These are phyloP conservation scores for Crotalus adamanteus DNA, from an alignment of 2,797 vertebrate genomes.

Conservation along the genomic window DNA sequence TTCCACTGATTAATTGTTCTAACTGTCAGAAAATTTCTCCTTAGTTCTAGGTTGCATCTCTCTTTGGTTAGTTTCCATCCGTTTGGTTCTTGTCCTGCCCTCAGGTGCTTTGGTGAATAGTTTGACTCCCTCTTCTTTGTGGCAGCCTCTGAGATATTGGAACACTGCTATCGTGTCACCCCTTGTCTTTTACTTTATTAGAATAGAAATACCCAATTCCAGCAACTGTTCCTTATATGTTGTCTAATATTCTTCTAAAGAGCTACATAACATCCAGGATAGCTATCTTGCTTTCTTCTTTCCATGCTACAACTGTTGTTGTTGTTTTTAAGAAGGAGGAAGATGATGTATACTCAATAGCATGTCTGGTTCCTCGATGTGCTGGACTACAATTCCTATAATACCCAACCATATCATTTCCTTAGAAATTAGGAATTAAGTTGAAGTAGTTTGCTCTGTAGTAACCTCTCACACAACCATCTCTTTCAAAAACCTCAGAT, in stretches of 20 bases:
- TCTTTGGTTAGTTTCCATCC: too few relatives aligned
- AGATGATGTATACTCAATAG: too few relatives aligned
- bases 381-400: neutral
- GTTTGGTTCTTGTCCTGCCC: too few relatives aligned
- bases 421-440: neutral
- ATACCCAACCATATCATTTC: neutral
- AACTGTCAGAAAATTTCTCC: too few relatives aligned
- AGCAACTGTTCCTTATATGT: neutral
- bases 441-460: neutral
- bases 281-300: neutral
- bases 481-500: neutral
- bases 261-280: neutral
- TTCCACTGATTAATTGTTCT: too few relatives aligned
- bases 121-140: too few relatives aligned
- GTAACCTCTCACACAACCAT: neutral
- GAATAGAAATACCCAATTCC: too few relatives aligned
- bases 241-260: neutral
- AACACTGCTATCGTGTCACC: too few relatives aligned
- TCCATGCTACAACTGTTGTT: neutral
- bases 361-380: neutral
- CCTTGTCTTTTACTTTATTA: too few relatives aligned
- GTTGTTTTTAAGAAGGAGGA: neutral
- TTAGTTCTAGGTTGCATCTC: too few relatives aligned
- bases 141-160: too few relatives aligned
- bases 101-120: too few relatives aligned